A percentile compares a stretch with the other conserved stretches of the same genome.
phyloP scores from a whole-genome alignment of 2,888 invertebrate species.

The Torymus aiolomorphi region DNA sequence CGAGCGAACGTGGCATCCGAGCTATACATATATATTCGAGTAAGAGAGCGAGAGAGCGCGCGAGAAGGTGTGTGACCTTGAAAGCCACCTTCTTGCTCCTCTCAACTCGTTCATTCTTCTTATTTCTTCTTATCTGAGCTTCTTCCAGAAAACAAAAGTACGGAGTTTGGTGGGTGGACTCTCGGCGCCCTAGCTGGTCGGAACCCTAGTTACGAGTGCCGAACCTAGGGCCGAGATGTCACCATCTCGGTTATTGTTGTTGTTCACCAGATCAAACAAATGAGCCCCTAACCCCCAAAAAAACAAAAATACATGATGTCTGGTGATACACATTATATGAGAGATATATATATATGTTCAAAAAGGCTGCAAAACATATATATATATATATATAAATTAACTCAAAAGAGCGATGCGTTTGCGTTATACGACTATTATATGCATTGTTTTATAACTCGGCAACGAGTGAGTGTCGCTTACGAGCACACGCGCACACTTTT shows the following conservation, averaged over 20 bases:
- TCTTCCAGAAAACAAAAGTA: conserved; percentile 61
- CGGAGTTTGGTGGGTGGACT: conserved; percentile 72
- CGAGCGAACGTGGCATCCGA: conserved; percentile 48
- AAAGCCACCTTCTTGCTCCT: no score
- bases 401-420: conserved; percentile 17
- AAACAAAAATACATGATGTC: no score
- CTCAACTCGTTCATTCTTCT: no score
- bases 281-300: no score
- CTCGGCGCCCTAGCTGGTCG: conserved; percentile 72
- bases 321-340: no score
- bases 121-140: no score
- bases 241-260: conserved; percentile 39
- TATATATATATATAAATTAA: neutral
- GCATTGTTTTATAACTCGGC: conserved; percentile 30
- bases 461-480: conserved; percentile 40
- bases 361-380: no score
- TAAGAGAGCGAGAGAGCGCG: no score
- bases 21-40: conserved; percentile 8
- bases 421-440: conserved; percentile 10
- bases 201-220: conserved; percentile 76
- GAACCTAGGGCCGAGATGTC: conserved; percentile 74
- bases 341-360: no score
- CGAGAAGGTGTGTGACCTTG: no score
- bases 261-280: conserved; percentile 6
- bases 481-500: conserved; percentile 15